Evolutionary conservation across 2,113 vertebrate genomes (phyloP).

Genomic region (Chionomys nivalis): DNA sequence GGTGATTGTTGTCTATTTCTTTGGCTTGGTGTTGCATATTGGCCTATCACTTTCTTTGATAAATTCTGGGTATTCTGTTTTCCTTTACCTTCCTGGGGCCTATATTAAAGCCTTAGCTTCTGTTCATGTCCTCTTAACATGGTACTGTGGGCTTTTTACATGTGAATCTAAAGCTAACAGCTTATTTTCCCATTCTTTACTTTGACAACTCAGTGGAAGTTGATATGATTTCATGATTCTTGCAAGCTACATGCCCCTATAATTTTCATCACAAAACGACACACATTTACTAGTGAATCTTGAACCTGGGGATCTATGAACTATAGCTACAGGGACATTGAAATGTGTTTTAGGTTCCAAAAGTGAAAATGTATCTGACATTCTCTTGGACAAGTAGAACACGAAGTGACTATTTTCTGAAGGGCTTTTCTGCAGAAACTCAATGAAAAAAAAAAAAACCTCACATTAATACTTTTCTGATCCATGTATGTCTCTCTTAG

Average conservation of each 20-base stretch:
- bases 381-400: not conserved
- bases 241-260: not conserved
- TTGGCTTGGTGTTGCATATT: too few relatives aligned
- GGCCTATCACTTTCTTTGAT: not conserved
- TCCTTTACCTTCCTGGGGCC: too few relatives aligned
- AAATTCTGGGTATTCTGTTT: not conserved
- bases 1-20: not conserved
- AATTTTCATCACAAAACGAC: not conserved
- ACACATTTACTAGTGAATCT: not conserved
- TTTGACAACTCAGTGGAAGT: not conserved
- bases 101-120: not conserved
- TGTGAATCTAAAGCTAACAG: not conserved
- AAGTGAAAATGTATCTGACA: not conserved
- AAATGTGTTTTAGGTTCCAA: not conserved
- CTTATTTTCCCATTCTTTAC: not conserved
- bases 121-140: not conserved
- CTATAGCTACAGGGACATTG: not conserved
- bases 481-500: too few relatives aligned
- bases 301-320: not conserved
- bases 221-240: not conserved
- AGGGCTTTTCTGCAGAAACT: too few relatives aligned
- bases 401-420: not conserved
- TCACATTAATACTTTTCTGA: not conserved
- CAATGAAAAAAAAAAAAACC: not conserved
- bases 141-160: not conserved